Evolutionary conservation across 2,888 invertebrate species (phyloP).

Genomic region (Cancer borealis): DNA sequence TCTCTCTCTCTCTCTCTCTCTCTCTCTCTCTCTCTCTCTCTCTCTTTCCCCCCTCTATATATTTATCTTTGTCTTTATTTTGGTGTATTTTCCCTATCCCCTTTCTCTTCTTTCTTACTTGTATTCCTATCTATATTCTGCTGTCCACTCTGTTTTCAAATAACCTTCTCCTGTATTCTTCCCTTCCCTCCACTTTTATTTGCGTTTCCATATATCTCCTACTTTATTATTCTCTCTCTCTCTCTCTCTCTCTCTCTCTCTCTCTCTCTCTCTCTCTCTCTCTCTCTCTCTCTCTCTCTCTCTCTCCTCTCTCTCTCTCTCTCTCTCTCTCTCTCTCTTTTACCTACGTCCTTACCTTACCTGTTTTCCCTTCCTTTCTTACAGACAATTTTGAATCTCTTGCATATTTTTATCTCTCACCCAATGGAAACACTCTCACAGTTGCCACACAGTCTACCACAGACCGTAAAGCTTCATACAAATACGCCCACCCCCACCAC

Average conservation of each 20-base stretch:
- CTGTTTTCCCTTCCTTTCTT: neutral
- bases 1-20: neutral
- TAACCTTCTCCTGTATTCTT: neutral
- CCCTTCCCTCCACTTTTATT: neutral
- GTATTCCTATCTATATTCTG: neutral
- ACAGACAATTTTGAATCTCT: neutral
- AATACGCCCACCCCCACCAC: neutral
- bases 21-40: neutral
- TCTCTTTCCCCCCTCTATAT: neutral
- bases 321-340: neutral
- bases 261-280: slow-evolving; percentile 37
- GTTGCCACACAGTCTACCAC: neutral
- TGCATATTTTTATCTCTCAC: neutral
- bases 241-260: slow-evolving; percentile 28
- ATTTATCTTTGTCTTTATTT: neutral
- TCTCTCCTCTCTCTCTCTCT: slow-evolving; percentile 17
- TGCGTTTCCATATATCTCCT: neutral
- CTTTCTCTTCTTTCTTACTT: slow-evolving; percentile 8
- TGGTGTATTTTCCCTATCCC: neutral
- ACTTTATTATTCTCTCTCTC: neutral
- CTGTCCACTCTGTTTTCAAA: neutral
- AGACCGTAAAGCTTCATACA: neutral
- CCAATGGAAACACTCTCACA: neutral
- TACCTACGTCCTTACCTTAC: too few relatives aligned
- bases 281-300: slow-evolving; percentile 21